A percentile compares a stretch with the other conserved stretches of the same genome.
These are phyloP conservation scores for Hucho hucho DNA, from an alignment of 2,113 vertebrate species.

Conservation along the genomic window DNA sequence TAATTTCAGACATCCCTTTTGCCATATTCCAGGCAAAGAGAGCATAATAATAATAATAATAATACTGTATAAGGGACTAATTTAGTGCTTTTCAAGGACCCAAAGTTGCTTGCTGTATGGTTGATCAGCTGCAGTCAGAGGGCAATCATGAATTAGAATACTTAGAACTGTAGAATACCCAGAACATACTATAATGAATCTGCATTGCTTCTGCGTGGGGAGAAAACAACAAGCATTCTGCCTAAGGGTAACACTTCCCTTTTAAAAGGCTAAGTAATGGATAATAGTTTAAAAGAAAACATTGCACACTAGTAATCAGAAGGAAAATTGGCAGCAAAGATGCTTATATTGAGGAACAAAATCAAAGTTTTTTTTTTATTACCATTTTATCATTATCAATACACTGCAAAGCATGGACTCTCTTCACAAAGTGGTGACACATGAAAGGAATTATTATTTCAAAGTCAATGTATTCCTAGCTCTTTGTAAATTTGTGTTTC, in stretches of 20 bases:
- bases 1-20: not conserved
- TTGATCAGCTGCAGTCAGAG: not conserved
- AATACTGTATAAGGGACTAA: too few species aligned
- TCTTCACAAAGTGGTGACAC: slow-evolving; percentile 12
- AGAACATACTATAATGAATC: not conserved
- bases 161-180: not conserved
- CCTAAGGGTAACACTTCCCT: not conserved
- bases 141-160: not conserved
- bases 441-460: slow-evolving; percentile 12
- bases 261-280: not conserved
- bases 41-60: not conserved
- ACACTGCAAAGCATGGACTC: slow-evolving; percentile 18
- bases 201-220: not conserved
- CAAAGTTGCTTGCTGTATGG: not conserved
- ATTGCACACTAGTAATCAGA: slow-evolving; percentile 5
- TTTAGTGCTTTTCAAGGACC: too few species aligned
- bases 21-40: not conserved
- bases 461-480: slow-evolving; percentile 31
- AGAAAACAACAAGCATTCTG: not conserved
- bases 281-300: not conserved
- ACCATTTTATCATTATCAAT: slow-evolving; percentile 24
- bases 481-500: slow-evolving; percentile 11
- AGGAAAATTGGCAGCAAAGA: slow-evolving; percentile 9
- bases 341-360: slow-evolving; percentile 1
- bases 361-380: slow-evolving; percentile 27